A percentile compares a stretch with the other conserved stretches of the same genome.
Evolutionary conservation across 1,140 invertebrate genomes (phyloP).

Genomic region (Dryas iulia): DNA sequence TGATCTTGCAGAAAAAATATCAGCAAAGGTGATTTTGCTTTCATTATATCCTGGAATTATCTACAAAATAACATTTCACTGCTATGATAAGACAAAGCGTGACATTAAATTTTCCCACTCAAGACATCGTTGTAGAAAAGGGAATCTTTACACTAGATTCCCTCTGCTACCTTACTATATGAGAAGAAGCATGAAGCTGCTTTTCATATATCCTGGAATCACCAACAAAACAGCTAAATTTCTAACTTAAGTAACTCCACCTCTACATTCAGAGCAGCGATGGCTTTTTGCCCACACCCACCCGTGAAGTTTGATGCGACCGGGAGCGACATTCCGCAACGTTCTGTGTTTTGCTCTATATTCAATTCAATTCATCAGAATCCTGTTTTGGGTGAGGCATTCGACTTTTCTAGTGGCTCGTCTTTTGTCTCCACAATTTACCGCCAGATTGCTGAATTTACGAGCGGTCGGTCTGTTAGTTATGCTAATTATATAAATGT

Average conservation of each 20-base stretch:
- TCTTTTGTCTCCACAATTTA: constrained; percentile 51
- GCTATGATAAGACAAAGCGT: too few relatives aligned
- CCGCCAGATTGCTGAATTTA: constrained; percentile 25
- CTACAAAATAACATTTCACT: too few relatives aligned
- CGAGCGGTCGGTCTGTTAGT: constrained; percentile 15
- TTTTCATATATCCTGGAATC: too few relatives aligned
- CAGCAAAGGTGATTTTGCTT: too few relatives aligned
- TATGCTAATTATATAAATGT: constrained; percentile 21
- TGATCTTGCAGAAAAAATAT: too few relatives aligned
- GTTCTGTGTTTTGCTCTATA: constrained; percentile 59
- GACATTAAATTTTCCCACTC: too few relatives aligned
- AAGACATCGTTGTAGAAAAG: too few relatives aligned
- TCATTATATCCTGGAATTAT: too few relatives aligned
- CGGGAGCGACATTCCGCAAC: constrained; percentile 41
- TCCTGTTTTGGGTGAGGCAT: constrained; percentile 38
- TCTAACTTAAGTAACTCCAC: not conserved
- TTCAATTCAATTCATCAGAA: constrained; percentile 55
- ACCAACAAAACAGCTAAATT: not conserved
- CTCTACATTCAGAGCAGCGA: not conserved
- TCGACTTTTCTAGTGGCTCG: constrained; percentile 37
- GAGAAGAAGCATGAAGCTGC: too few relatives aligned
- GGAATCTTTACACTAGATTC: too few relatives aligned
- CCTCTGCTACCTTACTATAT: too few relatives aligned
- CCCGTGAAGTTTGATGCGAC: constrained; percentile 57
- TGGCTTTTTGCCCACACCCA: constrained; percentile 52